These are phyloP conservation scores for Neodiprion virginianus DNA, from an alignment of 1,140 invertebrate species.

Conservation along the genomic window DNA sequence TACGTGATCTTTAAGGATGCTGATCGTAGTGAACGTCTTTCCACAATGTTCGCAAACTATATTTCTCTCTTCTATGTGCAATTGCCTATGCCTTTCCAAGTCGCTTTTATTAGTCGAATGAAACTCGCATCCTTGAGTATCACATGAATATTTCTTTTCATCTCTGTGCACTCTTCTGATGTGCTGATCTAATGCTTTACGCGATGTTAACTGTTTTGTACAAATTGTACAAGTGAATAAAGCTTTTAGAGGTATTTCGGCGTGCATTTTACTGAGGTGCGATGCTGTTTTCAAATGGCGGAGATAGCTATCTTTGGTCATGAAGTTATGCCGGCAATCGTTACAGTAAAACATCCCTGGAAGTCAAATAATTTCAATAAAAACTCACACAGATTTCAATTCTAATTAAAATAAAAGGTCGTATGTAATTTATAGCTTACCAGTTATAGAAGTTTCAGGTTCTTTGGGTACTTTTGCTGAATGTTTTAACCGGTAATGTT, in stretches of 20 bases:
- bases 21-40: conserved; percentile 50
- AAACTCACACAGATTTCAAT: conserved; percentile 26
- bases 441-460: conserved; percentile 34
- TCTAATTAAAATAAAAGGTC: conserved; percentile 21
- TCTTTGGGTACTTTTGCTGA: conserved; percentile 34
- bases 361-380: conserved; percentile 32
- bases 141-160: conserved; percentile 45
- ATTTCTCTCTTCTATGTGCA: conserved; percentile 48
- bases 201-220: conserved; percentile 46
- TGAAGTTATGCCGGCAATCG: conserved; percentile 44
- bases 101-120: conserved; percentile 49
- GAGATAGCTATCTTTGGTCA: conserved; percentile 46
- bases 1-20: conserved; percentile 50
- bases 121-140: conserved; percentile 47
- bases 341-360: conserved; percentile 42
- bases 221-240: conserved; percentile 47
- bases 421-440: conserved; percentile 24
- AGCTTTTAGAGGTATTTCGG: conserved; percentile 30
- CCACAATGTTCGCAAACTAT: conserved; percentile 53
- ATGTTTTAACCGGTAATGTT: conserved; percentile 40
- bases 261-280: conserved; percentile 40
- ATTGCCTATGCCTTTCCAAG: conserved; percentile 46
- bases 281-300: conserved; percentile 43
- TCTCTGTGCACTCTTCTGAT: conserved; percentile 49
- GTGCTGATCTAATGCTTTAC: conserved; percentile 49